Evolutionary conservation across 2,888 invertebrate genomes (phyloP).

Genomic region (Brachylomia viminalis): DNA sequence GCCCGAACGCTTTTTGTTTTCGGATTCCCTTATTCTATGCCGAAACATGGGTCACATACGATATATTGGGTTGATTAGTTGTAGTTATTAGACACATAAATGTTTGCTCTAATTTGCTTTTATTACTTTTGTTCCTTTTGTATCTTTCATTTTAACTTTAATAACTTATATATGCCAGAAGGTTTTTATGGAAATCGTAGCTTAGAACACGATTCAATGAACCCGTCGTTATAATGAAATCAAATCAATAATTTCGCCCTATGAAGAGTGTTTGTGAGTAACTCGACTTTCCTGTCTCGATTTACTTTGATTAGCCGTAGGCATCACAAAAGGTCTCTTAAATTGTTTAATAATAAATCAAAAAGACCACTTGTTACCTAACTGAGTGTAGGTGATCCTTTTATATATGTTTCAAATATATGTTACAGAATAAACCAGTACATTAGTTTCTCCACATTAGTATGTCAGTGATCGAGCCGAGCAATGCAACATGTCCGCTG

Average conservation of each 20-base stretch:
- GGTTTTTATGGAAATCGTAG: slow-evolving; percentile 9
- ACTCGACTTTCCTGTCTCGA: not conserved
- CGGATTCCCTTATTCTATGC: slow-evolving; percentile 52
- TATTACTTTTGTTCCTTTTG: slow-evolving; percentile 22
- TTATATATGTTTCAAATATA: slow-evolving; percentile 9
- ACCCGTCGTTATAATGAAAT: slow-evolving; percentile 14
- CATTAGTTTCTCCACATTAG: slow-evolving; percentile 33
- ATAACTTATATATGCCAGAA: not conserved
- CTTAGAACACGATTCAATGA: slow-evolving; percentile 35
- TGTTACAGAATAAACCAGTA: slow-evolving; percentile 24
- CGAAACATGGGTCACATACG: slow-evolving; percentile 59
- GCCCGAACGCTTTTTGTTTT: slow-evolving; percentile 67
- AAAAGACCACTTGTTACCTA: not conserved
- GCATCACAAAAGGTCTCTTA: not conserved
- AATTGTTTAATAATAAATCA: not conserved
- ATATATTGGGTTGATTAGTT: slow-evolving; percentile 59
- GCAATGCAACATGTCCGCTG: slow-evolving; percentile 41
- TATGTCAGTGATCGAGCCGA: slow-evolving; percentile 45
- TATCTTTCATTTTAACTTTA: slow-evolving; percentile 27
- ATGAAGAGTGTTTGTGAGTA: slow-evolving; percentile 28
- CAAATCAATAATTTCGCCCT: slow-evolving; percentile 35
- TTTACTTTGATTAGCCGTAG: slow-evolving; percentile 6
- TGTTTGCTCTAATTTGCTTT: slow-evolving; percentile 16
- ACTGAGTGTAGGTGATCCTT: not conserved
- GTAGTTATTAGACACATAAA: slow-evolving; percentile 51